phyloP scores from a whole-genome alignment of 2,888 invertebrate species.

The Acheta domesticus region DNA sequence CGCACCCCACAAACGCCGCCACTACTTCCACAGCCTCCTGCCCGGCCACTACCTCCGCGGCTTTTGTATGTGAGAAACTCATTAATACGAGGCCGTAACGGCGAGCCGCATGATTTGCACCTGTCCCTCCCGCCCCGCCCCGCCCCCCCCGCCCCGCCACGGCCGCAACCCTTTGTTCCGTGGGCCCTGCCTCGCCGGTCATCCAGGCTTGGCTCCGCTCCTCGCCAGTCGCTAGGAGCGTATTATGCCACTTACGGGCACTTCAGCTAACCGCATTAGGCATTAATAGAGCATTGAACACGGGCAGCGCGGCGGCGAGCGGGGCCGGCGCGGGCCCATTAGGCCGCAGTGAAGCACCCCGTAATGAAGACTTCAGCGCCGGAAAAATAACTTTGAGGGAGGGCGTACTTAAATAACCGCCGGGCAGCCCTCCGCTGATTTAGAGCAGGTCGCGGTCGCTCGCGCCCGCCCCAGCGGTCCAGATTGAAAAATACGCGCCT shows the following conservation, averaged over 20 bases:
- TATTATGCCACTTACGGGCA: slow-evolving; percentile 1
- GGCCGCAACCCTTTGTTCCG: background rate
- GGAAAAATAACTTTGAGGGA: background rate
- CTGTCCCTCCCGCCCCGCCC: background rate
- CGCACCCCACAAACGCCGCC: background rate
- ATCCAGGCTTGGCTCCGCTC: background rate
- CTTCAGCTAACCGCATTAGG: background rate
- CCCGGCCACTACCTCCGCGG: background rate
- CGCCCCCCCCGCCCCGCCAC: background rate
- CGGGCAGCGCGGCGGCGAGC: background rate
- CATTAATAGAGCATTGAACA: slow-evolving; percentile 8
- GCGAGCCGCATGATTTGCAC: background rate
- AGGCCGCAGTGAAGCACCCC: background rate
- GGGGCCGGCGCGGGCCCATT: background rate
- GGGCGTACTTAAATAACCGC: background rate
- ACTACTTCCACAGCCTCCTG: background rate
- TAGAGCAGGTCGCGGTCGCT: background rate
- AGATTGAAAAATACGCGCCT: background rate
- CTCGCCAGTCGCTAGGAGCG: background rate
- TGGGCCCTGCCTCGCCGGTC: background rate
- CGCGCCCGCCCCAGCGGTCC: background rate
- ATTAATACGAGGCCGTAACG: background rate
- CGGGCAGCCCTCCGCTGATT: background rate
- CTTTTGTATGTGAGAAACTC: slow-evolving; percentile 10
- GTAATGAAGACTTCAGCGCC: background rate